Percentiles rank a stretch among this genome's conserved stretches.
phyloP scores from a whole-genome alignment of 2,888 invertebrate genomes.

The Branchipolynoe longqiensis region DNA sequence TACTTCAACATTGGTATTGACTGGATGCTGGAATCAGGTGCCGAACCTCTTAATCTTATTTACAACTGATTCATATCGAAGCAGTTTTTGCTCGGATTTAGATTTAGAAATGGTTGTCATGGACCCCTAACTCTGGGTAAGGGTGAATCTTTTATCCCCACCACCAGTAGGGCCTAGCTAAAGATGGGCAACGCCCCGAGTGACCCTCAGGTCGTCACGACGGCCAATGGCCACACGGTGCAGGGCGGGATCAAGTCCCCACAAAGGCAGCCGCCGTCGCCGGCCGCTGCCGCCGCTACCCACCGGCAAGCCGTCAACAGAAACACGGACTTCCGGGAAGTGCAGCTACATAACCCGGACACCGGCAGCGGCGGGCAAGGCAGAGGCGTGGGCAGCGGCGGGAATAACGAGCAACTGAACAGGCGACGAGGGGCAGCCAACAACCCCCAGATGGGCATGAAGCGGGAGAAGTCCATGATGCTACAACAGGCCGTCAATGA shows the following conservation, averaged over 20 bases:
- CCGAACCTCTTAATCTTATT: too few relatives aligned
- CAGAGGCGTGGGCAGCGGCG: not conserved
- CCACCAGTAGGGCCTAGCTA: too few relatives aligned
- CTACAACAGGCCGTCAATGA: constrained; percentile 43
- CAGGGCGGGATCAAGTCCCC: constrained; percentile 10
- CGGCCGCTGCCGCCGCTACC: not conserved
- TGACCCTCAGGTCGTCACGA: constrained; percentile 46
- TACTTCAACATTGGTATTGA: too few relatives aligned
- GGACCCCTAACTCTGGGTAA: too few relatives aligned
- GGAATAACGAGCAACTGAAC: not conserved
- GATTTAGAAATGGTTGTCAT: too few relatives aligned
- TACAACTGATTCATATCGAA: too few relatives aligned
- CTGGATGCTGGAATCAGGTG: too few relatives aligned
- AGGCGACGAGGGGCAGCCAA: not conserved
- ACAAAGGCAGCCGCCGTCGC: constrained; percentile 2
- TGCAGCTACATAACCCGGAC: constrained; percentile 6
- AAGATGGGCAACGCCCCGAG: constrained; percentile 48
- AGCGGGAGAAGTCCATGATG: constrained; percentile 26
- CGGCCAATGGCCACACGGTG: not conserved
- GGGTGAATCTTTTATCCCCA: too few relatives aligned
- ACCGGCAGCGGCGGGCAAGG: not conserved
- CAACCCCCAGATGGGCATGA: constrained; percentile 14
- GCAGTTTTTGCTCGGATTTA: too few relatives aligned
- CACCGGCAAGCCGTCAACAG: constrained; percentile 9
- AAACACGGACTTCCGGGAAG: constrained; percentile 38